Evolutionary conservation across 2,797 vertebrate genomes (phyloP).

Genomic region (Anniella stebbinsi): DNA sequence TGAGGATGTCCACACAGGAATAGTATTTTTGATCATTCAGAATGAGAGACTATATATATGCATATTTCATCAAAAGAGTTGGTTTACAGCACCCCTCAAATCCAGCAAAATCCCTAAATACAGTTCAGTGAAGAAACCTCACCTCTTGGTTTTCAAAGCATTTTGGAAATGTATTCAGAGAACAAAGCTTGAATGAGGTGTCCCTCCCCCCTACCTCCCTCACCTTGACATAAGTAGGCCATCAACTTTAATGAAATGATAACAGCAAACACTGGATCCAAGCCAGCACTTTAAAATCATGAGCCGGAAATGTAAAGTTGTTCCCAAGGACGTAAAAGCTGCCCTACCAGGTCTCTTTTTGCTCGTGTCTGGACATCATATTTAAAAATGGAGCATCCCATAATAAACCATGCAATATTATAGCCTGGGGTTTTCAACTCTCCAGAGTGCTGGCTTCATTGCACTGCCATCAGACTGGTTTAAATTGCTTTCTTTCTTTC

Average conservation of each 20-base stretch:
- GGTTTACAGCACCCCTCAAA: not conserved
- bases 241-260: constrained; percentile 43
- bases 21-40: not conserved
- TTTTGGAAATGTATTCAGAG: constrained; percentile 23
- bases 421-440: not conserved
- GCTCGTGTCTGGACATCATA: constrained; percentile 12
- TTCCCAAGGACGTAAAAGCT: not conserved
- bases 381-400: not conserved
- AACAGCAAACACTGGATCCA: constrained; percentile 18
- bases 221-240: constrained; percentile 41
- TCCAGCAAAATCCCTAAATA: constrained; percentile 19
- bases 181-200: constrained; percentile 29
- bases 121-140: not conserved
- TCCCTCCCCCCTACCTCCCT: not conserved
- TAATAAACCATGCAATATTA: not conserved
- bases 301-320: not conserved
- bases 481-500: not conserved
- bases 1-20: not conserved
- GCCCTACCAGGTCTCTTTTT: not conserved
- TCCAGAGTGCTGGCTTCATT: constrained; percentile 7
- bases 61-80: constrained; percentile 15
- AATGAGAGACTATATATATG: not conserved
- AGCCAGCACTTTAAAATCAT: constrained; percentile 2
- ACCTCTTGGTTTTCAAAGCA: constrained; percentile 20
- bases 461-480: not conserved